These are phyloP conservation scores for Netelia virgata DNA, from an alignment of 2,888 invertebrate genomes.

Conservation along the genomic window DNA sequence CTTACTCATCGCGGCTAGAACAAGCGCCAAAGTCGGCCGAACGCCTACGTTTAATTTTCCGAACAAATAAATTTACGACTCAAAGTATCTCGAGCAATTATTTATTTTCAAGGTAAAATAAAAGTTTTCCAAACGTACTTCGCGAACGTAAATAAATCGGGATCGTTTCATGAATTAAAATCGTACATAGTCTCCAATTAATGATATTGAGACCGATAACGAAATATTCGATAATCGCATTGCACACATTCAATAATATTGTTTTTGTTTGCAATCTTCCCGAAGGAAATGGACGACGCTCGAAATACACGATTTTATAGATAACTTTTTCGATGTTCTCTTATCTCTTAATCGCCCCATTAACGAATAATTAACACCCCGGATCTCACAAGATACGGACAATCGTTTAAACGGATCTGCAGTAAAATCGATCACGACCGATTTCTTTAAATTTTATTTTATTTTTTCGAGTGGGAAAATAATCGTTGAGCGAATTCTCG, in stretches of 20 bases:
- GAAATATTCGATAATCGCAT: neutral
- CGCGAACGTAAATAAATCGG: too few relatives aligned
- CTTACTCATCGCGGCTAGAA: neutral
- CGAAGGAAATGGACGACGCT: too few relatives aligned
- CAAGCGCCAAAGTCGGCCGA: neutral
- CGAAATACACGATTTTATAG: too few relatives aligned
- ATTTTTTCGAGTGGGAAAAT: neutral
- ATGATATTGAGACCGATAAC: neutral
- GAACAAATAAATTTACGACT: conserved; percentile 12
- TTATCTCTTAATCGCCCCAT: too few relatives aligned
- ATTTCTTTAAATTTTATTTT: neutral
- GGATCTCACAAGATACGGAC: neutral
- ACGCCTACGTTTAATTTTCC: neutral
- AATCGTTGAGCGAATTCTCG: too few relatives aligned
- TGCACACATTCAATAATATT: too few relatives aligned
- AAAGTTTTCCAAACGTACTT: too few relatives aligned
- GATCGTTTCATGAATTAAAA: too few relatives aligned
- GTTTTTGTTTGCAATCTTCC: too few relatives aligned
- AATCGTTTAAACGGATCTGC: neutral
- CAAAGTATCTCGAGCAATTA: neutral
- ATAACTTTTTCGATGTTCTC: too few relatives aligned
- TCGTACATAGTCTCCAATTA: neutral
- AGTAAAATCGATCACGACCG: neutral
- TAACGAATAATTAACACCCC: too few relatives aligned
- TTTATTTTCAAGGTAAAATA: neutral